These are phyloP conservation scores for Vidua macroura DNA, from an alignment of 2,113 vertebrate species.

Conservation along the genomic window DNA sequence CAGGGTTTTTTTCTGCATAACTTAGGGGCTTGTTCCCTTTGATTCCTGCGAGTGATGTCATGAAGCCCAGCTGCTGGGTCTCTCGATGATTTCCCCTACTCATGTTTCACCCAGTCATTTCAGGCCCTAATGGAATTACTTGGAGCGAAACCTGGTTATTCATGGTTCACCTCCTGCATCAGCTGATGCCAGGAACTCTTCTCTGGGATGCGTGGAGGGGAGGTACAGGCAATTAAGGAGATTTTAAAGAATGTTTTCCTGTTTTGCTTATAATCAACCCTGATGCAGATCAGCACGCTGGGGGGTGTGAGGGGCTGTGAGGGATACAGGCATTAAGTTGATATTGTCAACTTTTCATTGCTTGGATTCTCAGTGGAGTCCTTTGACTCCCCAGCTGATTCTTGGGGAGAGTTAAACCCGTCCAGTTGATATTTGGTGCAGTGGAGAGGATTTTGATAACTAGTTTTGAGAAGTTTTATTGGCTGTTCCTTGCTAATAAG, in stretches of 20 bases:
- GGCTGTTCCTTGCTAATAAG: neutral
- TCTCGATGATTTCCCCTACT: slow-evolving; percentile 72
- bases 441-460: neutral
- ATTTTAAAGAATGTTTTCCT: neutral
- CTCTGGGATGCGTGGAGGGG: neutral
- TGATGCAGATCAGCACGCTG: fast-evolving
- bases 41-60: slow-evolving; percentile 76
- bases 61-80: slow-evolving; percentile 75
- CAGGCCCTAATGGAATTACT: slow-evolving; percentile 75
- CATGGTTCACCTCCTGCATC: slow-evolving; percentile 65
- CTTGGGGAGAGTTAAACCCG: fast-evolving
- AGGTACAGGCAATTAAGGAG: neutral
- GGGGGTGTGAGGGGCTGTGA: neutral
- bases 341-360: neutral
- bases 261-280: neutral
- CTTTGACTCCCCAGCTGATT: neutral
- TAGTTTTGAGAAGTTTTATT: neutral
- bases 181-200: slow-evolving; percentile 65
- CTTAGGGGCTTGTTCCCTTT: slow-evolving; percentile 69
- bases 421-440: neutral
- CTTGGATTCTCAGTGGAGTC: neutral
- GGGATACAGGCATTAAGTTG: neutral
- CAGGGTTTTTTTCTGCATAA: slow-evolving; percentile 67
- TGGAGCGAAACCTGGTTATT: slow-evolving; percentile 58
- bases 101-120: slow-evolving; percentile 73